phyloP scores from a whole-genome alignment of 2,888 invertebrate genomes.

The Invenusta paracnida region DNA sequence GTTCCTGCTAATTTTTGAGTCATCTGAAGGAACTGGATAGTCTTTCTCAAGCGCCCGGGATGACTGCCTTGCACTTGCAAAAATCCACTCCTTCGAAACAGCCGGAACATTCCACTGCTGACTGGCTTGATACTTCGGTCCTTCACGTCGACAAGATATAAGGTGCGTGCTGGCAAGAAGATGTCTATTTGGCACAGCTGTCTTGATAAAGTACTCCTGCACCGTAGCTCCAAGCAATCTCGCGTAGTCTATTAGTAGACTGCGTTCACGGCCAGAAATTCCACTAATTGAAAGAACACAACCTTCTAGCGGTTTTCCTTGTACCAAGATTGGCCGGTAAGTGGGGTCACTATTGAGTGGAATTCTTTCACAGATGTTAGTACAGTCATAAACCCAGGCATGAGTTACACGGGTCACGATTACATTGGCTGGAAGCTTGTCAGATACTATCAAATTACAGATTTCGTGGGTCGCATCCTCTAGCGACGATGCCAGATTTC shows the following conservation, averaged over 20 bases:
- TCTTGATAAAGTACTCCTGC: constrained; percentile 38
- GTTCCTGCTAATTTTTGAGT: too few relatives aligned
- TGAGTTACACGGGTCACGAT: not conserved
- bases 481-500: not conserved
- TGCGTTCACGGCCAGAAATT: constrained; percentile 35
- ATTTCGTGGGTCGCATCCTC: not conserved
- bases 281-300: constrained; percentile 41
- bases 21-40: not conserved
- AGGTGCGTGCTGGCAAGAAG: constrained; percentile 73
- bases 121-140: constrained; percentile 75
- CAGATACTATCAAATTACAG: not conserved
- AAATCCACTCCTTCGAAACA: constrained; percentile 65
- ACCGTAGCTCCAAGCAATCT: constrained; percentile 40
- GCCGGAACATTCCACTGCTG: constrained; percentile 82
- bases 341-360: not conserved
- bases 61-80: not conserved
- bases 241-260: not conserved
- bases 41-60: not conserved
- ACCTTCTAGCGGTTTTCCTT: not conserved
- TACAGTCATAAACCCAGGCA: constrained; percentile 1
- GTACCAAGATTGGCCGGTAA: not conserved
- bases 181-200: constrained; percentile 51
- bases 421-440: not conserved
- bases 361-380: not conserved
- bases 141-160: constrained; percentile 70